phyloP scores from a whole-genome alignment of 2,888 invertebrate genomes.

The Drosophila anomalata region DNA sequence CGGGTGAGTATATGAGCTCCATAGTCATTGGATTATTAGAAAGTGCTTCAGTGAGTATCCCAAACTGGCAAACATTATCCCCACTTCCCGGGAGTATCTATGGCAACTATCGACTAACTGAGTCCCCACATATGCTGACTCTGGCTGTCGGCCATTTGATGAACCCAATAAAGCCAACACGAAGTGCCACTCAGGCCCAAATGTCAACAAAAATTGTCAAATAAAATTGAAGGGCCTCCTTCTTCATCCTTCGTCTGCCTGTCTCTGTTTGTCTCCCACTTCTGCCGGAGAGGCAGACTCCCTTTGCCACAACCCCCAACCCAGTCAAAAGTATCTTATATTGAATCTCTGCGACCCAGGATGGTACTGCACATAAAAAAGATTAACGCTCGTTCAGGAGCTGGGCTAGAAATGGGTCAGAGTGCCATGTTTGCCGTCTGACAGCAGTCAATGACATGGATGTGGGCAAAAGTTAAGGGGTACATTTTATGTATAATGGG shows the following conservation, averaged over 20 bases:
- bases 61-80: constrained; percentile 17
- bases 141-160: constrained; percentile 65
- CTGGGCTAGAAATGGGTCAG: constrained; percentile 60
- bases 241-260: constrained; percentile 3
- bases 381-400: constrained; percentile 58
- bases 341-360: constrained; percentile 66
- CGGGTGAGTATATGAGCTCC: constrained; percentile 3
- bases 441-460: constrained; percentile 62
- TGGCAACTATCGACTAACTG: constrained; percentile 56
- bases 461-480: constrained; percentile 18
- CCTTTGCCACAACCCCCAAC: background rate
- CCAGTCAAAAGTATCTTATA: constrained; percentile 55
- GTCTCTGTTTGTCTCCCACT: background rate
- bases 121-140: constrained; percentile 66
- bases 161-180: constrained; percentile 66
- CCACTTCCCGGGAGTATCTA: constrained; percentile 46
- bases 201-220: constrained; percentile 62
- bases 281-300: background rate
- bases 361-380: constrained; percentile 54
- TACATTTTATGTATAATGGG: background rate
- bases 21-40: constrained; percentile 36
- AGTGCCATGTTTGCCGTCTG: constrained; percentile 41
- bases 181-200: constrained; percentile 65
- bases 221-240: constrained; percentile 68
- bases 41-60: constrained; percentile 12